Evolutionary conservation across 2,888 invertebrate genomes (phyloP), one percentile per base, ranked within the genome.

Genomic region (Esperia sulphurella): DNA sequence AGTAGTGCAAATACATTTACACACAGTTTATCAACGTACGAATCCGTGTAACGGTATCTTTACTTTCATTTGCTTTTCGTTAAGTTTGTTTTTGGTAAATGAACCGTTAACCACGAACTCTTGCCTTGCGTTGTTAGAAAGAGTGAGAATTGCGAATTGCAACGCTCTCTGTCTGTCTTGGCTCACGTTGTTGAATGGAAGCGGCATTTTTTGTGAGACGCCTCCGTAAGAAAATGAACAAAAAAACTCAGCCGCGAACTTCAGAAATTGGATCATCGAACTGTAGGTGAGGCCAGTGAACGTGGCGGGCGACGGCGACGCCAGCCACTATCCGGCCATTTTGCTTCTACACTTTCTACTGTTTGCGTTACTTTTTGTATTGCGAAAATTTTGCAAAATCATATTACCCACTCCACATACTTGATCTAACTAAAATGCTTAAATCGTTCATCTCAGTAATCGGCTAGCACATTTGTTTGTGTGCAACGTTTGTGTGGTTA

Each of bases 191-290:
- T 71, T 84, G 76, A 84, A 83, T 84, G 80, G 65, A 69, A 65
- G 69, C 63, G 56, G 65, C 59, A 63, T 76, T 81, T 83, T 83
- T 84, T 80, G 69, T 64, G 57, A 50, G 54, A 63, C 64, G 64
- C 62, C 65, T 66, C 60, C 58, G 63, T 73, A 75, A 80, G 63
- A 79, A 82, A 75, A 71, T 65, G 61, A 69, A 75, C 74, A 83
- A 85, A 83, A 39, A 67, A 83, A 75, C 68, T 65, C 61, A 63
- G 68, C 65, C 61, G 71, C 72, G 73, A 76, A 76, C 79, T 79
- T 69, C 63, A 70, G 72, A 82, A 85, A 82, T 77, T 85, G 65
- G 84, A 83, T 78, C 83, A 80, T 83, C 83, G 83, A 84, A 85
- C 86, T 74, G 73, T 79, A 70, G 63, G 65, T 65, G 76, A 75